Evolutionary conservation across 1,140 invertebrate species (phyloP).

Genomic region (Drosophila sulfurigaster): DNA sequence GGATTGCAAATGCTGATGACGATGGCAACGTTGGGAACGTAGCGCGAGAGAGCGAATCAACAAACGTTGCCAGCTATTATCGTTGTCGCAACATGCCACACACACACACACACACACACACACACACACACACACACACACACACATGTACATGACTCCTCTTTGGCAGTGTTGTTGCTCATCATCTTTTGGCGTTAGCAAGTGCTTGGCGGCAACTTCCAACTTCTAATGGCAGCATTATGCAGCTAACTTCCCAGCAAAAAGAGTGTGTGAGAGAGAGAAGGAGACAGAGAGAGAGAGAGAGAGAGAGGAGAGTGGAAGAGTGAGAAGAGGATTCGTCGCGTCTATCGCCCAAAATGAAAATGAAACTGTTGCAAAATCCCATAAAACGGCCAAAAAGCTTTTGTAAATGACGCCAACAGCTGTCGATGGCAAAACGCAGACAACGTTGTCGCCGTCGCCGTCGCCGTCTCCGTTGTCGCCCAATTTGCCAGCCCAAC

Average conservation of each 20-base stretch:
- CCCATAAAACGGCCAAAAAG: constrained; percentile 82
- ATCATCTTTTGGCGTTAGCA: constrained; percentile 96
- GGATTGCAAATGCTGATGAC: constrained; percentile 20
- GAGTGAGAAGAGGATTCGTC: not conserved
- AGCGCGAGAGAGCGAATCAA: constrained; percentile 88
- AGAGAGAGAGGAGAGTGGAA: no score
- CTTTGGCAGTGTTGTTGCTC: constrained; percentile 84
- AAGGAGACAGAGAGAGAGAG: not conserved
- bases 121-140: constrained; percentile 34
- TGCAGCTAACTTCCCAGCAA: constrained; percentile 34
- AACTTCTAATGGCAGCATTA: constrained; percentile 81
- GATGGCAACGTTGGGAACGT: constrained; percentile 95
- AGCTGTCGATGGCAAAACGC: constrained; percentile 74
- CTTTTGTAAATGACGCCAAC: constrained; percentile 82
- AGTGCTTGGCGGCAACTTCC: constrained; percentile 79
- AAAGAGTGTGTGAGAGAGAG: not conserved
- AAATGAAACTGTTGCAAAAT: constrained; percentile 82
- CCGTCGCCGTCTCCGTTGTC: constrained; percentile 2
- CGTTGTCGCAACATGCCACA: constrained; percentile 92
- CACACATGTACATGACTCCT: not conserved
- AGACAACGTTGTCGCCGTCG: constrained; percentile 56
- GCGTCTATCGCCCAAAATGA: constrained; percentile 64
- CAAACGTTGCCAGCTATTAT: constrained; percentile 95
- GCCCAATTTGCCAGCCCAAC: constrained; percentile 67
- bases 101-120: constrained; percentile 89